Evolutionary conservation across 2,113 vertebrate genomes (phyloP), one percentile per base, ranked within the genome.

Genomic region (Sinocyclocheilus grahami): DNA sequence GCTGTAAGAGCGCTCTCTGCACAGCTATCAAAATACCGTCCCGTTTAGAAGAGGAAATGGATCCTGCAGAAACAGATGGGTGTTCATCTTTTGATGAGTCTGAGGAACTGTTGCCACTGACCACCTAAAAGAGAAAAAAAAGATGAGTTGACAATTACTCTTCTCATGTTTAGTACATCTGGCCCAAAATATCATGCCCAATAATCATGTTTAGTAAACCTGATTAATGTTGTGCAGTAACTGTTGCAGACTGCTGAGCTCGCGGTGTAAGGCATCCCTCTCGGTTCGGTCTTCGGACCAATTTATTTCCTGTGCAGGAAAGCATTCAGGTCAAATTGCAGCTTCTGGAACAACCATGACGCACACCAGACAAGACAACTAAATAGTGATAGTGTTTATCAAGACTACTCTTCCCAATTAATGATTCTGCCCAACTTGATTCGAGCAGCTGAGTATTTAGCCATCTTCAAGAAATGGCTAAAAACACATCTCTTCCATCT

Each of bases 301-400:
- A 83, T 67, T 86, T n/a, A 89, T 90, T 91, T 96, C 95, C 96
- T 96, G 91, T 20, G 82, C 88, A 93, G 90, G 88, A 93, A 93
- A 92, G 87, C 87, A 92, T 89, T 87, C 82, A 74, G 86, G 89
- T 92, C 86, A 93, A 90, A 93, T 18, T 42, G 22, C 46, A 80
- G 33, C 5, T 62, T 42, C 27, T 80, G 42, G 24, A 63, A 46
- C 72, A 14, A 9, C 79, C 27, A 79, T 89, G 88, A 93, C 89
- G 87, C 81, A 91, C 42, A 78, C 90, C 42, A 79, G 37, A 60
- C 27, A 7, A 71, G 12, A 16, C 9, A 46, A 2, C 8, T 46
- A 18, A 42, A 82, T 84, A 90, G 87, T 87, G 20, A 78, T 89
- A 88, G 89, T 88, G 69, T 48, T 48, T 48, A 12, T 48, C 11